phyloP scores from a whole-genome alignment of 35 echinoderm and acorn worm species.

The Apostichopus japonicus region DNA sequence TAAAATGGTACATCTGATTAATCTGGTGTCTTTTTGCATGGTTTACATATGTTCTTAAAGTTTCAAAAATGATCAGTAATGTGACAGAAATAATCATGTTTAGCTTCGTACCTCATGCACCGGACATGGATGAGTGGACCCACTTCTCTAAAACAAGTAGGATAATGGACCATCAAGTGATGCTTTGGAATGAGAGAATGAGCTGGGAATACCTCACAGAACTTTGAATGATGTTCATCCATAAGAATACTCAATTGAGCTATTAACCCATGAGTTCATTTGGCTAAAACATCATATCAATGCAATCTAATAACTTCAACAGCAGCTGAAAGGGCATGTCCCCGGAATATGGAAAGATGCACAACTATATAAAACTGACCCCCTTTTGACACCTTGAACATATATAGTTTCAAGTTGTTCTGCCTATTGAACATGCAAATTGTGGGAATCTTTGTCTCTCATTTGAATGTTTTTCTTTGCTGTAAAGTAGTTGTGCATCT shows the following conservation, averaged over 20 bases:
- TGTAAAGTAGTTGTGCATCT: background rate
- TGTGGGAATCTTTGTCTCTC: background rate
- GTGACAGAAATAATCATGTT: conserved; percentile 42
- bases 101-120: conserved; percentile 66
- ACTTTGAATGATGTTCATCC: conserved; percentile 55
- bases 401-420: background rate
- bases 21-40: conserved; percentile 40
- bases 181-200: conserved; percentile 44
- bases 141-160: conserved; percentile 47
- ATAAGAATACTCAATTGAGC: conserved; percentile 49
- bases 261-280: conserved; percentile 55
- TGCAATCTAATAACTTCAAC: conserved; percentile 45
- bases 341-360: background rate
- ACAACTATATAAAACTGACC: background rate
- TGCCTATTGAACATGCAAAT: background rate
- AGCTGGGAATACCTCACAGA: conserved; percentile 27
- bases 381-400: conserved; percentile 5
- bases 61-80: conserved; percentile 13
- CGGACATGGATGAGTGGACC: conserved; percentile 43
- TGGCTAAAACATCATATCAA: conserved; percentile 58
- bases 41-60: conserved; percentile 53
- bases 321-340: conserved; percentile 42
- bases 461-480: background rate
- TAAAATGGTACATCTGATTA: conserved; percentile 28
- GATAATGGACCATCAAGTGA: conserved; percentile 64